Conservation (phyloP, 1,140 invertebrate genomes). For the Trypoxylus dichotomus region DNA sequence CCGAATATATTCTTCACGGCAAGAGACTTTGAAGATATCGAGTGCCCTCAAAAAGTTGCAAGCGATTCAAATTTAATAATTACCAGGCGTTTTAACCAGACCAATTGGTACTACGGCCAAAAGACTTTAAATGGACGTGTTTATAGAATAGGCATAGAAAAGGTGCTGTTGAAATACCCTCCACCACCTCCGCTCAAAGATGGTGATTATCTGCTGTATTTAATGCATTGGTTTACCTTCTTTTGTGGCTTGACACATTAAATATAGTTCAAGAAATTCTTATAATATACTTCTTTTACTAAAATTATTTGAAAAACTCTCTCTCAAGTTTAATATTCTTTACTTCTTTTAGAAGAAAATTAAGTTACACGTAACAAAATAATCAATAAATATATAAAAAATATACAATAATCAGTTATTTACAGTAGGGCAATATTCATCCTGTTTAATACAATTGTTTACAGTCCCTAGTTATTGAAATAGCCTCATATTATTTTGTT, state of each 20-base stretch:
- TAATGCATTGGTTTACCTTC: slow-evolving; percentile 29
- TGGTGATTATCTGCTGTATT: slow-evolving; percentile 19
- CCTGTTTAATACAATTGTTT: no score
- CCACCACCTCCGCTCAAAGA: neutral
- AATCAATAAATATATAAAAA: no score
- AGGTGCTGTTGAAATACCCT: slow-evolving; percentile 1
- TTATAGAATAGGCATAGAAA: neutral
- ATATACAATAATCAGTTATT: no score
- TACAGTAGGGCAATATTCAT: no score
- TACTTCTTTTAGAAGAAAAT: no score
- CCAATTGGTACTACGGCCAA: neutral
- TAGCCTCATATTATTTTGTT: no score
- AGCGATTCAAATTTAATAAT: neutral
- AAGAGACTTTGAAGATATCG: neutral
- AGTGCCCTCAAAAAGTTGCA: neutral
- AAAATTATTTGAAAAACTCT: no score
- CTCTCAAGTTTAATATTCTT: no score
- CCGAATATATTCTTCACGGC: neutral
- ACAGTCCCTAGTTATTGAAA: neutral
- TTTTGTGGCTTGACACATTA: slow-evolving; percentile 20
- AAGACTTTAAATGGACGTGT: neutral
- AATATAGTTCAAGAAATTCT: no score
- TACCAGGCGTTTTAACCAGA: neutral
- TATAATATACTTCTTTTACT: no score
- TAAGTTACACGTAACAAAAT: no score